Evolutionary conservation across 2,797 vertebrate species (phyloP).

Genomic region (Corythornis leucogaster): DNA sequence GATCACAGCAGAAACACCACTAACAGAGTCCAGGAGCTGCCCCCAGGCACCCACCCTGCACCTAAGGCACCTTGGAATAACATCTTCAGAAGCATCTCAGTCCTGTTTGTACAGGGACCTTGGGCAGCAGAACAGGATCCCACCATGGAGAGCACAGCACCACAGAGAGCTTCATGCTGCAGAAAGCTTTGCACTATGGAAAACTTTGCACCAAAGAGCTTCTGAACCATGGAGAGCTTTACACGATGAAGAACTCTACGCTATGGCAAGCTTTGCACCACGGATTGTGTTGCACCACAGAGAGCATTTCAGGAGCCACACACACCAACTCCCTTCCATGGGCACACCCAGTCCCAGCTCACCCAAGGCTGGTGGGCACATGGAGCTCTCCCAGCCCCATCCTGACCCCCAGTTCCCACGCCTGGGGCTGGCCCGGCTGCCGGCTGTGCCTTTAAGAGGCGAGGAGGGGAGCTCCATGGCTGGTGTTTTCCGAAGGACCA

Average conservation of each 20-base stretch:
- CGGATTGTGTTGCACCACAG: fast-evolving
- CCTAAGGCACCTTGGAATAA: not conserved
- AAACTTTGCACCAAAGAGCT: not conserved
- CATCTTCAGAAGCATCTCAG: not conserved
- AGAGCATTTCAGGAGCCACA: not conserved
- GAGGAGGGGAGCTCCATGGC: not conserved
- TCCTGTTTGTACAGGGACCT: not conserved
- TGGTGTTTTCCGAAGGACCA: not conserved
- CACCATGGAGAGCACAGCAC: not conserved
- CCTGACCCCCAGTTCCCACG: not conserved
- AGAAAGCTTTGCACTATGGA: not conserved
- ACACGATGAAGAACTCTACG: not conserved
- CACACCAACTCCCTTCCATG: fast-evolving
- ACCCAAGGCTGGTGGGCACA: not conserved
- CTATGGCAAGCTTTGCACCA: not conserved
- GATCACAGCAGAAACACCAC: not conserved
- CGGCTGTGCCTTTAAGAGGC: slow-evolving; percentile 30
- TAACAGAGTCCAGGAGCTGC: not conserved
- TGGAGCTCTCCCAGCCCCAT: not conserved
- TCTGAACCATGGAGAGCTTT: not conserved
- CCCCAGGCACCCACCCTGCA: not conserved
- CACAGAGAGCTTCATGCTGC: fast-evolving
- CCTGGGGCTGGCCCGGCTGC: not conserved
- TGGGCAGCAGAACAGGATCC: not conserved
- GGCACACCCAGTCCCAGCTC: not conserved